Percentiles rank a stretch among this genome's conserved stretches.
Conservation (phyloP, 2,113 vertebrate genomes). For the Anoura caudifer region DNA sequence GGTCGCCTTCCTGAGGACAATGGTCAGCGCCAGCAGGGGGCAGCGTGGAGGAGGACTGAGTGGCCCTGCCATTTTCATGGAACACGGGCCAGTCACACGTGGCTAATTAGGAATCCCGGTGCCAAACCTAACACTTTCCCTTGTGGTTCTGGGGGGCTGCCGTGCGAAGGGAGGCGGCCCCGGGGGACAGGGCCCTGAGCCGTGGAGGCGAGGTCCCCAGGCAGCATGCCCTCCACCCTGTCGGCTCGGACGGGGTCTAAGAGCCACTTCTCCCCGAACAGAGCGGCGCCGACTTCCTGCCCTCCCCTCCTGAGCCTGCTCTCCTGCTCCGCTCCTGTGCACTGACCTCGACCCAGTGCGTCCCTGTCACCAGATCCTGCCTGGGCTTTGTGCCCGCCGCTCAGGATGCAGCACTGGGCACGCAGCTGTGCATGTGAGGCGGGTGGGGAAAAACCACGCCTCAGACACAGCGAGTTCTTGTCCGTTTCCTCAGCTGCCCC, state of each 20-base stretch:
- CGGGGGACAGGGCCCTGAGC: slow-evolving; percentile 59
- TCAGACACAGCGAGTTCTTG: fast-evolving
- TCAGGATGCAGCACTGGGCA: slow-evolving; percentile 8
- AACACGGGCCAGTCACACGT: slow-evolving; percentile 77
- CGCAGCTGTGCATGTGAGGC: background rate
- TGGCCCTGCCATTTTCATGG: slow-evolving; percentile 78
- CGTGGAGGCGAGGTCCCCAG: background rate
- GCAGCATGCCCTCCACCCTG: slow-evolving; percentile 38
- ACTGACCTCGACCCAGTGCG: background rate
- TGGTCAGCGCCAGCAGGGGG: slow-evolving; percentile 81
- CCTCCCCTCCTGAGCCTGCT: slow-evolving; percentile 44
- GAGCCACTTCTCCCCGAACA: background rate
- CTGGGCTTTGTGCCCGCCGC: slow-evolving; percentile 50
- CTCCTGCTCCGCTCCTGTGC: fast-evolving
- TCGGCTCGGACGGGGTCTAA: slow-evolving; percentile 43
- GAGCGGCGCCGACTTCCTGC: slow-evolving; percentile 44
- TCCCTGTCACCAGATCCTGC: slow-evolving; percentile 47
- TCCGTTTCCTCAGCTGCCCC: background rate
- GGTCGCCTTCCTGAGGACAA: slow-evolving; percentile 83
- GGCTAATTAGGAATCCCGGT: slow-evolving; percentile 75
- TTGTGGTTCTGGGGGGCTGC: background rate
- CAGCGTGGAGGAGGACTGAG: slow-evolving; percentile 61
- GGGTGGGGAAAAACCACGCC: background rate
- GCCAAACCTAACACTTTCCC: slow-evolving; percentile 73
- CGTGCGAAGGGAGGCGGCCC: background rate